A percentile compares a stretch with the other conserved stretches of the same genome.
These are phyloP conservation scores for Nysson spinosus DNA, from an alignment of 2,888 invertebrate species.

Conservation along the genomic window DNA sequence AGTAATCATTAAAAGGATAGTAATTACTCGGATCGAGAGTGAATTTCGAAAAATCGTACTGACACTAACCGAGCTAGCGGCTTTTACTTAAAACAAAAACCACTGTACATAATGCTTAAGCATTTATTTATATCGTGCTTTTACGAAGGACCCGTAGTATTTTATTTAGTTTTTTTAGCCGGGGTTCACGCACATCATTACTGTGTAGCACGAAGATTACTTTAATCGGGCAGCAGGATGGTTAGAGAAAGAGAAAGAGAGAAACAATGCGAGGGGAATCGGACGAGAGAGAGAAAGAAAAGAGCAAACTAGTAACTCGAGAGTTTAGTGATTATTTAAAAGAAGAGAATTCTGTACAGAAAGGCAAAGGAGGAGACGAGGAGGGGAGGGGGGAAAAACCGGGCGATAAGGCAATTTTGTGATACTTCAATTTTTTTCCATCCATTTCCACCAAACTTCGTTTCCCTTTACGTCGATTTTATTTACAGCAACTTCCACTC, in stretches of 20 bases:
- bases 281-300: slow-evolving; percentile 4
- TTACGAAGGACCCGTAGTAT: slow-evolving; percentile 71
- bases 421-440: slow-evolving; percentile 68
- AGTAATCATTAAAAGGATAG: too few relatives aligned
- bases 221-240: slow-evolving; percentile 33
- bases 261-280: slow-evolving; percentile 1
- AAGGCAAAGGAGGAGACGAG: slow-evolving; percentile 14
- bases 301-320: not conserved
- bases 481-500: slow-evolving; percentile 35
- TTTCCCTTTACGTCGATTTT: slow-evolving; percentile 37
- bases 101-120: slow-evolving; percentile 74
- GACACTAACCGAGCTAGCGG: slow-evolving; percentile 65
- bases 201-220: slow-evolving; percentile 41
- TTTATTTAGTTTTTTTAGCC: slow-evolving; percentile 70
- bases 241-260: slow-evolving; percentile 14
- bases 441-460: slow-evolving; percentile 52
- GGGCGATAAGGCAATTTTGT: slow-evolving; percentile 71
- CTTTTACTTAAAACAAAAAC: slow-evolving; percentile 75
- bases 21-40: not conserved
- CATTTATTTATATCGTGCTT: slow-evolving; percentile 77
- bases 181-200: slow-evolving; percentile 53
- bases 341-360: slow-evolving; percentile 15
- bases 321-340: slow-evolving; percentile 16
- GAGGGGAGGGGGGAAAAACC: slow-evolving; percentile 34
- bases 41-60: slow-evolving; percentile 20